These are phyloP conservation scores for Numenius arquata DNA, from an alignment of 2,113 vertebrate genomes.

Conservation along the genomic window DNA sequence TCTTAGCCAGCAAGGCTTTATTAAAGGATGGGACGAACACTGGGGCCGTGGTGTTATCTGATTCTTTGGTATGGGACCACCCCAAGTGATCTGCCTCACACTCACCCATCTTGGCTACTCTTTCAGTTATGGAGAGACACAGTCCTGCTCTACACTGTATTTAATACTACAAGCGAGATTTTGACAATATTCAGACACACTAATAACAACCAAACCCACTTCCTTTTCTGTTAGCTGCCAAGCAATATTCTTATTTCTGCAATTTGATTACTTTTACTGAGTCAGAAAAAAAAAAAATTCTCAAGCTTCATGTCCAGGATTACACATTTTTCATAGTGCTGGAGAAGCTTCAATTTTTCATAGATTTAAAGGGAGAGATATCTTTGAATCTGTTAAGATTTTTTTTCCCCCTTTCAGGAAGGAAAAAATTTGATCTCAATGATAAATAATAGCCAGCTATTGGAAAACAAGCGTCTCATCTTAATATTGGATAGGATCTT, in stretches of 20 bases:
- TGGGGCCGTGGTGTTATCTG: too few species aligned
- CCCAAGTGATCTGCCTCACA: neutral
- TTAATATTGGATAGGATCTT: neutral
- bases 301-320: neutral
- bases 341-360: neutral
- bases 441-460: neutral
- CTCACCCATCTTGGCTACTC: too few species aligned
- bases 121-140: rapidly evolving
- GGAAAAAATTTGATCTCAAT: neutral
- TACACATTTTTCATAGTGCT: neutral
- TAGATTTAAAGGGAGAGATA: neutral
- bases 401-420: neutral
- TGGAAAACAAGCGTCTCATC: neutral
- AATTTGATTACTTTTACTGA: neutral
- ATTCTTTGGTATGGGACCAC: neutral
- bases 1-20: neutral
- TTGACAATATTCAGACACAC: neutral
- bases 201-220: neutral
- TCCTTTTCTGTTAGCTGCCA: neutral
- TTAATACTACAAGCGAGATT: neutral
- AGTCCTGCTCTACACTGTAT: rapidly evolving
- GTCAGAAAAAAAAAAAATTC: neutral
- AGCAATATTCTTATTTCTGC: neutral
- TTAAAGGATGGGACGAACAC: neutral
- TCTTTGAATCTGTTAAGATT: neutral